Evolutionary conservation across 2,888 invertebrate species (phyloP).

Genomic region (Trissonchulus sp.): DNA sequence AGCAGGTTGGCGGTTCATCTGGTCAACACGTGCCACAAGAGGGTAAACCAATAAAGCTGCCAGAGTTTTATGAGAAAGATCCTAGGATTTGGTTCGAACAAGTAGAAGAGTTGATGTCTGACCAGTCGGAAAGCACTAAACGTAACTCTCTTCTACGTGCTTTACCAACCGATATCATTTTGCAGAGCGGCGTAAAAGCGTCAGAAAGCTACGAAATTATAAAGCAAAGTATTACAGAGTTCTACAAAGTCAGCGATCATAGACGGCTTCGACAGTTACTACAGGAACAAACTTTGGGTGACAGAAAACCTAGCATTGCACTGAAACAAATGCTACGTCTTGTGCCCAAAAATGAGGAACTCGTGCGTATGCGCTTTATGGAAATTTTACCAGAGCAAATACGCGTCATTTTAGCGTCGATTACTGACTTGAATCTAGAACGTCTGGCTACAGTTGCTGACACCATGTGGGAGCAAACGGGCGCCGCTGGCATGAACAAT

Average conservation of each 20-base stretch:
- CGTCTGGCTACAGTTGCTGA: background rate
- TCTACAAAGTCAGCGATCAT: background rate
- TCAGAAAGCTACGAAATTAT: background rate
- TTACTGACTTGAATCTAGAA: background rate
- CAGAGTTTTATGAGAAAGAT: slow-evolving; percentile 1
- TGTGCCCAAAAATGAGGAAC: background rate
- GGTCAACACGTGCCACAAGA: no score
- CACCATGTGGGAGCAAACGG: background rate
- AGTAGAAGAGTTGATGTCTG: no score
- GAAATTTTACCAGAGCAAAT: background rate
- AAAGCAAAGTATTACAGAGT: background rate
- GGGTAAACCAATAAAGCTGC: background rate
- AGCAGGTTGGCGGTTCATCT: background rate
- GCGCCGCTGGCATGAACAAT: background rate
- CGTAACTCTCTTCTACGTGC: background rate
- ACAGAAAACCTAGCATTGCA: background rate
- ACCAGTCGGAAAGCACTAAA: no score
- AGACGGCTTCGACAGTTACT: background rate
- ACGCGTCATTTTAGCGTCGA: background rate
- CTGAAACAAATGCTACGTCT: background rate
- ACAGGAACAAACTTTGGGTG: background rate
- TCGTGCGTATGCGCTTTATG: background rate
- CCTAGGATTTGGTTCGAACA: no score
- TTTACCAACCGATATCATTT: background rate
- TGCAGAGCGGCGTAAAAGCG: background rate